Evolutionary conservation across 2,797 vertebrate species (phyloP).

Genomic region (Cynodonichthys magdalenae): DNA sequence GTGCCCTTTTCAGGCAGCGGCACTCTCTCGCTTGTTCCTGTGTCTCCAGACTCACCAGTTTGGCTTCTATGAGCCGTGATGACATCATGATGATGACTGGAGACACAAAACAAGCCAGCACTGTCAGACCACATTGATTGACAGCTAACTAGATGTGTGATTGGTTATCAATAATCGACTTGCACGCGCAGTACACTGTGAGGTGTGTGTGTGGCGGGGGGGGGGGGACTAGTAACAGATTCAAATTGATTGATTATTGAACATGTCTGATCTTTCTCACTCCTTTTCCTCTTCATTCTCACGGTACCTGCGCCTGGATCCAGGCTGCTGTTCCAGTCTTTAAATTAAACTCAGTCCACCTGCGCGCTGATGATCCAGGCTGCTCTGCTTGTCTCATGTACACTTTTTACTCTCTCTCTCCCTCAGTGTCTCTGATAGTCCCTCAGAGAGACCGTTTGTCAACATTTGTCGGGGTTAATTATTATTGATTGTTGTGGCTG

Average conservation of each 20-base stretch:
- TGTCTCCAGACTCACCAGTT: conserved; percentile 61
- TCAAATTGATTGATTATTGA: conserved; percentile 72
- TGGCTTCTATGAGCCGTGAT: conserved; percentile 65
- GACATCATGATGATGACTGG: conserved; percentile 66
- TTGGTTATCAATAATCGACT: conserved; percentile 46
- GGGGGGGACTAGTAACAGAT: conserved; percentile 41
- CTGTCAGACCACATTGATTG: conserved; percentile 41
- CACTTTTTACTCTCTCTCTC: conserved; percentile 29
- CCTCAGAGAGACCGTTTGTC: conserved; percentile 19
- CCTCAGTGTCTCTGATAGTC: conserved; percentile 13
- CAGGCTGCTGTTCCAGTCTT: conserved; percentile 16
- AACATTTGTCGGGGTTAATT: conserved; percentile 54
- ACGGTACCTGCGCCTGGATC: neutral
- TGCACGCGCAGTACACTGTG: conserved; percentile 29
- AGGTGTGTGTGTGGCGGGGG: conserved; percentile 28
- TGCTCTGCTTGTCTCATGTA: conserved; percentile 34
- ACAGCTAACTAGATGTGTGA: conserved; percentile 44
- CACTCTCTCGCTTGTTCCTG: conserved; percentile 41
- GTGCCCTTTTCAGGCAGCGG: conserved; percentile 35
- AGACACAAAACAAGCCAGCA: conserved; percentile 49
- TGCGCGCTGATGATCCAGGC: conserved; percentile 49
- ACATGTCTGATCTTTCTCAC: conserved; percentile 54
- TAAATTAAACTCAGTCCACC: conserved; percentile 66
- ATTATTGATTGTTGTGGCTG: conserved; percentile 65
- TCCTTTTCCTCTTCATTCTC: conserved; percentile 20